These are phyloP conservation scores for Lamprotornis superbus DNA, from an alignment of 2,113 vertebrate genomes.

Conservation along the genomic window DNA sequence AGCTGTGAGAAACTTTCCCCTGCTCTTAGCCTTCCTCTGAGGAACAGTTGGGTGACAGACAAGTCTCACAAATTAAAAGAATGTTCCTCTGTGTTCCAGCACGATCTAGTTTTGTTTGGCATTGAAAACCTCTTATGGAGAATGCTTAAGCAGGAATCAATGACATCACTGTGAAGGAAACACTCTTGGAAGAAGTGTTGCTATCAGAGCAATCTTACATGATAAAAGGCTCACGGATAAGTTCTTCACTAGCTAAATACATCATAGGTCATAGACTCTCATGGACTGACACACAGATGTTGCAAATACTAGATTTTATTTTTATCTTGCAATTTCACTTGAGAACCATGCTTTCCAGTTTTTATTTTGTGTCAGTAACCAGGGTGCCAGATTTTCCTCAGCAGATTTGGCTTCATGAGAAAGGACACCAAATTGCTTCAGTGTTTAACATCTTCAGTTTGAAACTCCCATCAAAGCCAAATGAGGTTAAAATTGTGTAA, in stretches of 20 bases:
- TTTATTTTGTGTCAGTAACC: accelerated
- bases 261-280: background rate
- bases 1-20: background rate
- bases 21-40: background rate
- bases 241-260: background rate
- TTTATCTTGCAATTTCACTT: background rate
- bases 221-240: background rate
- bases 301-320: background rate
- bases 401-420: background rate
- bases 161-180: background rate
- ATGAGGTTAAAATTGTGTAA: background rate
- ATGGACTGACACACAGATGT: background rate
- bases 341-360: background rate
- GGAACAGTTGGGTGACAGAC: background rate
- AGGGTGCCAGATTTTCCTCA: background rate
- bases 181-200: background rate
- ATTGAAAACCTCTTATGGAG: background rate
- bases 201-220: background rate
- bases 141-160: background rate
- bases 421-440: background rate
- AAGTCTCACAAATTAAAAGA: background rate
- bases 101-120: conserved; percentile 9
- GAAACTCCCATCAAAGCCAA: background rate
- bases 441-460: background rate
- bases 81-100: conserved; percentile 3